Percentiles rank a stretch among this genome's conserved stretches.
Conservation (phyloP, 2,113 vertebrate genomes). For the Oreochromis aureus region DNA sequence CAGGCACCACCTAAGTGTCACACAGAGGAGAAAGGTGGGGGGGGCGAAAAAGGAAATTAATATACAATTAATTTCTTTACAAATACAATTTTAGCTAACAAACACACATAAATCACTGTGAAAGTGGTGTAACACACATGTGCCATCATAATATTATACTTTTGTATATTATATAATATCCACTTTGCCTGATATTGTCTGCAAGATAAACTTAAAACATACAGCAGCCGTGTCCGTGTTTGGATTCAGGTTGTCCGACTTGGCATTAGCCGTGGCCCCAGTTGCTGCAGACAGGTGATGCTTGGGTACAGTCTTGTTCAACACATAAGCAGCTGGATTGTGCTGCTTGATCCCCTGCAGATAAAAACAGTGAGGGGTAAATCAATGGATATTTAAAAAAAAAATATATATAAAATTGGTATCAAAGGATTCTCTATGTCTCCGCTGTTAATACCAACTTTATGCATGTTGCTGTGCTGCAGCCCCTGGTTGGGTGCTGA, state of each 20-base stretch:
- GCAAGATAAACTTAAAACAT: not conserved
- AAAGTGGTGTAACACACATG: not conserved
- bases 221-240: constrained; percentile 78
- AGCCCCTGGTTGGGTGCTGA: constrained; percentile 44
- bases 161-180: not conserved
- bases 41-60: not conserved
- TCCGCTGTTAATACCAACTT: constrained; percentile 27
- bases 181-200: not conserved
- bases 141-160: not conserved
- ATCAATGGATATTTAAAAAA: not conserved
- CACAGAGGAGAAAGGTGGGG: not conserved
- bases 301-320: constrained; percentile 88
- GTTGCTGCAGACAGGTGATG: constrained; percentile 66
- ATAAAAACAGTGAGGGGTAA: not conserved
- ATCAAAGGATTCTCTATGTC: not conserved
- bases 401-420: fast-evolving
- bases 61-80: not conserved
- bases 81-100: not conserved
- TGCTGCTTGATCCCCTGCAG: constrained; percentile 83
- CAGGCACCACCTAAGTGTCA: not conserved
- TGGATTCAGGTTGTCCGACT: constrained; percentile 68
- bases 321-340: constrained; percentile 82
- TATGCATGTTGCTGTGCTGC: constrained; percentile 67
- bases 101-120: not conserved
- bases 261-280: constrained; percentile 23